Evolutionary conservation across 2,113 vertebrate genomes (phyloP), one percentile per base, ranked within the genome.

Genomic region (Strigops habroptila): DNA sequence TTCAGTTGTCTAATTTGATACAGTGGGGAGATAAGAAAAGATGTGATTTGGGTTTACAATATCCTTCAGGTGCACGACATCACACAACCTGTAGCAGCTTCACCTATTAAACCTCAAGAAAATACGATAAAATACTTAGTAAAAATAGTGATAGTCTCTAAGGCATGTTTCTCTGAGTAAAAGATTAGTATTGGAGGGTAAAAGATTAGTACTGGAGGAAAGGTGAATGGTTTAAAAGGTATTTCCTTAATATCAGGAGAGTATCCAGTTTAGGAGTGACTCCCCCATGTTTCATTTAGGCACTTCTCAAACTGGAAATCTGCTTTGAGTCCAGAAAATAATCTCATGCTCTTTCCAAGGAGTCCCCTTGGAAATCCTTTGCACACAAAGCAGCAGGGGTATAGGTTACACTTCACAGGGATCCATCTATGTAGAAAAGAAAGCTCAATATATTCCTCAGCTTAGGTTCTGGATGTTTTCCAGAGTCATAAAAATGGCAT

Each of bases 341-440:
- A 92, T 52, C 92, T 86, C 3, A 0, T 35, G 49, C 35, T 83
- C 21, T 84, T 93, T 83, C 81, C 80, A 90, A 53, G 83, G 74
- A 65, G 49, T 76, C 83, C 60, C 48, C 6, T 25, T 84, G 48
- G 80, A 96, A 96, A 96, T 46, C 73, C 65, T 49, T 14, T 55
- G 62, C 0, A 0, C 48, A 88, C 77, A 79, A 62, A 82, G 16
- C 77, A 89, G 62, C 37, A 18, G 41, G 52, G 70, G 59, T 76
- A 86, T 76, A 82, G 52, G 74, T 95, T 96, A 92, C 92, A 92
- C 92, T 96, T 96, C 90, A 94, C 77, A 97, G 74, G 44, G 80
- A 86, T 76, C 31, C 52, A 49, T 86, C 88, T 49, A 84, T 0
- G 0, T 41, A 60, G 82, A 25, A 75, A 91, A 86, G 67, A 92